Evolutionary conservation across 2,113 vertebrate species (phyloP), one percentile per base, ranked within the genome.

Genomic region (Sialia sialis): DNA sequence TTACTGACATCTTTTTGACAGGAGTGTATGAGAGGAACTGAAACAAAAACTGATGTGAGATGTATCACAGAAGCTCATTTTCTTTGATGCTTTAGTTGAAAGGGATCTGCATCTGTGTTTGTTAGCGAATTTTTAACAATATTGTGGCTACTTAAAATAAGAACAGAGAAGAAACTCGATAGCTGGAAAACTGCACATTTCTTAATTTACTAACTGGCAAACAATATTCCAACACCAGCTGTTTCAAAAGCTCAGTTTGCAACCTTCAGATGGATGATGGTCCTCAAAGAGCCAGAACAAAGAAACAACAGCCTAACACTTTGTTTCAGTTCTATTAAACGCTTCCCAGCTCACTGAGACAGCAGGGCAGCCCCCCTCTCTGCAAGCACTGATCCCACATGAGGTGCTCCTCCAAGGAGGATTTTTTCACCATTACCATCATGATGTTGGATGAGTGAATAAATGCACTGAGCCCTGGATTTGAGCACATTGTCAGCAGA

Each of bases 71-170:
- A 13, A 94, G 18, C 29, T 93, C 2, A 21, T 93, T 91, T 82
- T 43, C 84, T 92, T 94, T 89, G 68, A 94, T 87, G 66, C 44
- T 56, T 68, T 74, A 83, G 74, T 93, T 83, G 67, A 94, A 93
- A 90, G 62, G 10, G 18, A 77, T 69, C 44, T 39, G 62, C 58
- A 59, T 51, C 64, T 81, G 39, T 55, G 73, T 89, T 89, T 92
- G 73, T 78, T 78, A 27, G 44, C 0, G 4, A 75, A 32, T 82
- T 91, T 92, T 72, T 27, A 78, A 79, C 66, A 75, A 87, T 55
- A 78, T 54, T 29, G 66, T 56, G 79, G 56, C 54, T 44, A 79
- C n/a, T 94, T 44, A 86, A 60, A 72, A 68, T 58, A 66, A 51
- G 59, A 63, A 62, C 22, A 60, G 76, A 74, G 17, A 86, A 87